These are phyloP conservation scores for Procambarus clarkii DNA, from an alignment of 1,140 invertebrate genomes.

Conservation along the genomic window DNA sequence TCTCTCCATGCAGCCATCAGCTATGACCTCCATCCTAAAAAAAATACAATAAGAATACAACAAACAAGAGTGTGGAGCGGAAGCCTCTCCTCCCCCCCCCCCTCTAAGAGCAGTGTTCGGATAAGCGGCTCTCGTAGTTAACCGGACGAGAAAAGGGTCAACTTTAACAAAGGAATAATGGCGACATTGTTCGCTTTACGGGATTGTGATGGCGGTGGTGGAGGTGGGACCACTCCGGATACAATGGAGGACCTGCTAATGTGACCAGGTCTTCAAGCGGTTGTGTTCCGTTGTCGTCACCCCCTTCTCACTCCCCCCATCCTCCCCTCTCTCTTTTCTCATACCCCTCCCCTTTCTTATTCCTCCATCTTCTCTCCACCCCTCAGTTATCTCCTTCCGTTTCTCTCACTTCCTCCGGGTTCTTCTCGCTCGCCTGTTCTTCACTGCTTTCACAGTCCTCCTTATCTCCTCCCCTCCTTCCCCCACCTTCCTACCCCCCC, in stretches of 20 bases:
- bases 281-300: neutral
- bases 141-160: slow-evolving; percentile 50
- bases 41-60: too few species aligned
- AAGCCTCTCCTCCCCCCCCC: too few species aligned
- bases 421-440: too few species aligned
- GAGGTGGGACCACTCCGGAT: neutral
- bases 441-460: too few species aligned
- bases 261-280: too few species aligned
- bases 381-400: neutral
- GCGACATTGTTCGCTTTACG: slow-evolving; percentile 13
- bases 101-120: slow-evolving; percentile 1
- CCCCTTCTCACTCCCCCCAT: neutral
- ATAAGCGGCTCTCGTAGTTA: slow-evolving; percentile 45
- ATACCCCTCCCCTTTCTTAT: neutral
- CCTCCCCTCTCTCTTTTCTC: neutral
- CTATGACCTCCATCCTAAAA: too few species aligned
- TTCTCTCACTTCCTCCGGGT: neutral
- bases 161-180: slow-evolving; percentile 47
- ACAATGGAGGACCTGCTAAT: slow-evolving; percentile 32
- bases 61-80: too few species aligned
- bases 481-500: neutral
- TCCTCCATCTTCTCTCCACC: neutral
- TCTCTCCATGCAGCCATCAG: too few species aligned
- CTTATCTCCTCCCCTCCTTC: neutral
- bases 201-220: neutral